These are phyloP conservation scores for Spermophilus dauricus DNA, from an alignment of 2,113 vertebrate genomes.

Conservation along the genomic window DNA sequence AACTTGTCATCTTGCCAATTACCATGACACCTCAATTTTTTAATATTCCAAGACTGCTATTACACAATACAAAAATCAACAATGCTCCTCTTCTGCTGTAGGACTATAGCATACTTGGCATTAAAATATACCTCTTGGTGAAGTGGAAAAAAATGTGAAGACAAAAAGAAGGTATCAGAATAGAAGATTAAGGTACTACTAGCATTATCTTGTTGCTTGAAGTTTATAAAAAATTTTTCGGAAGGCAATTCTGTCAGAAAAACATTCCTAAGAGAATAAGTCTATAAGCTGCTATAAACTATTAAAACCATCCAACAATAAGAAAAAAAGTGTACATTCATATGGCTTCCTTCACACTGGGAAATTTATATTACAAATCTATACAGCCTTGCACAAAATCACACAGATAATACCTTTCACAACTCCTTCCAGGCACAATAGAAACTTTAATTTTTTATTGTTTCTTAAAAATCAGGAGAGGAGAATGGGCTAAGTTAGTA, in stretches of 20 bases:
- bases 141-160: not conserved
- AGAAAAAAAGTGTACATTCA: not conserved
- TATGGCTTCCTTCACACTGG: not conserved
- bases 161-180: not conserved
- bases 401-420: not conserved
- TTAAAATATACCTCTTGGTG: constrained; percentile 10
- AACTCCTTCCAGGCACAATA: not conserved
- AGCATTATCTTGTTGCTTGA: not conserved
- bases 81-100: not conserved
- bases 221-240: not conserved
- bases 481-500: constrained; percentile 5
- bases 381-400: not conserved
- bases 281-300: not conserved
- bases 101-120: not conserved
- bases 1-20: not conserved
- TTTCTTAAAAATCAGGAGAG: constrained; percentile 53
- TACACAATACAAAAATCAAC: constrained; percentile 30
- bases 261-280: not conserved
- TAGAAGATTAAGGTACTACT: not conserved
- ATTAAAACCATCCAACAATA: not conserved
- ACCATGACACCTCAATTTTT: not conserved
- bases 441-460: not conserved
- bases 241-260: constrained; percentile 53
- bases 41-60: constrained; percentile 25
- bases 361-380: not conserved